Conservation (phyloP, 2,888 invertebrate species). For the Cantharis lateralis region DNA sequence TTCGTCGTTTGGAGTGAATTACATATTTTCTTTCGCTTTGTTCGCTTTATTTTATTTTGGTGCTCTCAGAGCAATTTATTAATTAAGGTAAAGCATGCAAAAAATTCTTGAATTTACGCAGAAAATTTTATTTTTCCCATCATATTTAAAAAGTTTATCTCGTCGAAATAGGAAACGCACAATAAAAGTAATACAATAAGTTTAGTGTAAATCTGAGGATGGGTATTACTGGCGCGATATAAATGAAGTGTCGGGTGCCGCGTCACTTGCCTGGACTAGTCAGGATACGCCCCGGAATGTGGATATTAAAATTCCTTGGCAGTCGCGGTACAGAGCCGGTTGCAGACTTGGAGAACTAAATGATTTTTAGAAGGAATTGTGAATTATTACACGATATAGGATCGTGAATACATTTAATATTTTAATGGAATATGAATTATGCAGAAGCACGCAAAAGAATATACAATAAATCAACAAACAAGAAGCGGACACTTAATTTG, state of each 20-base stretch:
- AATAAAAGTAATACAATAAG: constrained; percentile 30
- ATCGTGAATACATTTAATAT: constrained; percentile 35
- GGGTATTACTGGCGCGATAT: constrained; percentile 29
- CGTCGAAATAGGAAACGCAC: not conserved
- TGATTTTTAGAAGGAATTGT: constrained; percentile 46
- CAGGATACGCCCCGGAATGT: constrained; percentile 42
- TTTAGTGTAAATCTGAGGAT: constrained; percentile 35
- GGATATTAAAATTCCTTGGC: constrained; percentile 50
- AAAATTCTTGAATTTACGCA: not conserved
- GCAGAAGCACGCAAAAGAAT: constrained; percentile 18
- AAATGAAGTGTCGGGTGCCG: constrained; percentile 35
- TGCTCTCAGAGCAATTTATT: not conserved
- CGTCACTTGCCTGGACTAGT: constrained; percentile 35
- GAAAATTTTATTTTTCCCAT: not conserved
- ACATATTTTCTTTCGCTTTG: not conserved
- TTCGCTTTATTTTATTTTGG: not conserved
- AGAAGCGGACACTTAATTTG: constrained; percentile 1
- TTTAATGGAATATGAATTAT: constrained; percentile 35
- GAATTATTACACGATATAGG: constrained; percentile 45
- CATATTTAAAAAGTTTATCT: not conserved
- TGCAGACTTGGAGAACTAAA: constrained; percentile 43
- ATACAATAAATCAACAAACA: constrained; percentile 19
- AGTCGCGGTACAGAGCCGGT: constrained; percentile 40
- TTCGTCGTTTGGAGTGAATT: not conserved
- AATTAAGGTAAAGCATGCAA: not conserved